Conservation (phyloP, 2,888 invertebrate genomes). For the Agriotes lineatus region DNA sequence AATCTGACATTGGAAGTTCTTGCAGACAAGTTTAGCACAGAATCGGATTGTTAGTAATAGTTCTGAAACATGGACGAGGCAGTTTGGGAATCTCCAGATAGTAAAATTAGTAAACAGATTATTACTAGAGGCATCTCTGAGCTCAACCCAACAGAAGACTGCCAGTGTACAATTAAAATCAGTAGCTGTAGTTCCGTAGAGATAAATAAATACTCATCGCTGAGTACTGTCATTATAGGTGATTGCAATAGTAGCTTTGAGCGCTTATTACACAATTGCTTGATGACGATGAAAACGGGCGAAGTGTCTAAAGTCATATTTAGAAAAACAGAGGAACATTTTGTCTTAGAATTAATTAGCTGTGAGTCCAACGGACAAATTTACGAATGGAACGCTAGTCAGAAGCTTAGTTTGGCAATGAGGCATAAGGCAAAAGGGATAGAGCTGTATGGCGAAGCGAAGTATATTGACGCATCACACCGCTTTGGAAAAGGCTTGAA, state of each 20-base stretch:
- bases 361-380: conserved; percentile 65
- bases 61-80: conserved; percentile 22
- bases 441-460: conserved; percentile 73
- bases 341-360: conserved; percentile 62
- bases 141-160: conserved; percentile 61
- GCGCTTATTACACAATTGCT: conserved; percentile 65
- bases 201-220: conserved; percentile 49
- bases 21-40: conserved; percentile 57
- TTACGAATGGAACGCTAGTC: conserved; percentile 63
- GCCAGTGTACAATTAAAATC: conserved; percentile 59
- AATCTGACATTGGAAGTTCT: conserved; percentile 61
- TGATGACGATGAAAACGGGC: conserved; percentile 66
- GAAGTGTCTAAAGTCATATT: conserved; percentile 67
- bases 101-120: conserved; percentile 59
- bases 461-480: conserved; percentile 77
- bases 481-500: conserved; percentile 82
- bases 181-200: conserved; percentile 44
- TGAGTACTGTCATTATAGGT: conserved; percentile 60
- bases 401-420: conserved; percentile 64
- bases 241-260: conserved; percentile 66
- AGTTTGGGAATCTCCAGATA: conserved; percentile 59
- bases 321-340: conserved; percentile 53
- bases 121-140: conserved; percentile 55
- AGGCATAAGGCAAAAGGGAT: conserved; percentile 70
- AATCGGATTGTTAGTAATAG: conserved; percentile 57